Conservation (phyloP, 64 coral and sea anemone genomes). For the Catalaphyllia jardinei region DNA sequence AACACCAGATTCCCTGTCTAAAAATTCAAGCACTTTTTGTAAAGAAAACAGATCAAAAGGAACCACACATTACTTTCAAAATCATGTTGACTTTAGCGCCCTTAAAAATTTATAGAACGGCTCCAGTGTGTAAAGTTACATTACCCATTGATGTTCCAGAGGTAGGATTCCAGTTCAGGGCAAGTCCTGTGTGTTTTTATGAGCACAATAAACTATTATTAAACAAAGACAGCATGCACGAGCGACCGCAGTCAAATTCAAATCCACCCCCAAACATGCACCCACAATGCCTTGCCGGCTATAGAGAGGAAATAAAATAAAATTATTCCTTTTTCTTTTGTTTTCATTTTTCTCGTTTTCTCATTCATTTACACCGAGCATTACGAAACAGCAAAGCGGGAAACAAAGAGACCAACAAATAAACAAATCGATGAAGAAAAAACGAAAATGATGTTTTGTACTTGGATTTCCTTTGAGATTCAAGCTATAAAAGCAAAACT, state of each 20-base stretch:
- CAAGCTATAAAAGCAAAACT: too few species aligned
- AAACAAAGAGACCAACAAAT: too few species aligned
- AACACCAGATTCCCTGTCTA: conserved; percentile 61
- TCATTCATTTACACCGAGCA: too few species aligned
- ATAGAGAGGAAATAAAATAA: neutral
- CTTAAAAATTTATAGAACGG: neutral
- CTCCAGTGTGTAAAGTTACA: neutral
- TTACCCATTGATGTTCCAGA: conserved; percentile 25
- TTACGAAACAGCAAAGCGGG: too few species aligned
- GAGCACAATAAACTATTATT: conserved; percentile 12
- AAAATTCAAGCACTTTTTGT: conserved; percentile 18
- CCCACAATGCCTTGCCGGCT: conserved; percentile 14
- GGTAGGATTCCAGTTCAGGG: conserved; percentile 4
- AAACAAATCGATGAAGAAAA: too few species aligned
- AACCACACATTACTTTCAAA: neutral
- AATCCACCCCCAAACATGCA: conserved; percentile 25
- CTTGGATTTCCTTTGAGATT: too few species aligned
- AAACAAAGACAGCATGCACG: conserved; percentile 38
- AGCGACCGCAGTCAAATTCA: conserved; percentile 10
- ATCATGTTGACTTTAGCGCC: neutral
- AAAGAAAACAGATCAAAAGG: conserved; percentile 22
- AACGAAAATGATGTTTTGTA: too few species aligned
- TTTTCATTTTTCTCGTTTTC: too few species aligned
- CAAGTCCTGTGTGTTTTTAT: conserved; percentile 4
- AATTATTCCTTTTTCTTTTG: neutral